A percentile compares a stretch with the other conserved stretches of the same genome.
phyloP scores from a whole-genome alignment of 2,113 vertebrate species.

The Suncus etruscus region DNA sequence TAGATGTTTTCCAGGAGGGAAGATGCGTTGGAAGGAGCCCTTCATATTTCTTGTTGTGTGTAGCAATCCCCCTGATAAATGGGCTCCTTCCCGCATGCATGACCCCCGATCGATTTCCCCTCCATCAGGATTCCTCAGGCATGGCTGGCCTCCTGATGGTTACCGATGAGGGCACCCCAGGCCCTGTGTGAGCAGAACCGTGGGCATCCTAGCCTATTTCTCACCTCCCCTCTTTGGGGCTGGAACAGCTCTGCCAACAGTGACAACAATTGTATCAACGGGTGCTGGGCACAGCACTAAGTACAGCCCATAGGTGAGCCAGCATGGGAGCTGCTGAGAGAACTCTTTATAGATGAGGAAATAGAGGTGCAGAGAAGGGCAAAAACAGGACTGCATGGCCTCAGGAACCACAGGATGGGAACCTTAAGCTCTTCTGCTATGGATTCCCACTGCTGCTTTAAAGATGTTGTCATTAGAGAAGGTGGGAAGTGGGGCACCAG shows the following conservation, averaged over 20 bases:
- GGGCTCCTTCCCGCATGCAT: not conserved
- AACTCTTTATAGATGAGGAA: not conserved
- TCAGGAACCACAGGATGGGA: not conserved
- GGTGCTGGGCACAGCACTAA: not conserved
- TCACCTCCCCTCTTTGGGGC: not conserved
- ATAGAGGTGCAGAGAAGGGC: not conserved
- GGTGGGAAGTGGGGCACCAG: too few relatives aligned
- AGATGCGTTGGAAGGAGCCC: constrained; percentile 12
- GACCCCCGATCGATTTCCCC: constrained; percentile 45
- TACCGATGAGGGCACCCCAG: not conserved
- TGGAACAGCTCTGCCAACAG: not conserved
- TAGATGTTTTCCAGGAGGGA: constrained; percentile 55
- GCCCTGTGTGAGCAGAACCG: not conserved
- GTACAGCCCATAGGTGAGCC: not conserved
- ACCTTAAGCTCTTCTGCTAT: not conserved
- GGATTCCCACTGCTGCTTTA: not conserved
- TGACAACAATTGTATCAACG: not conserved
- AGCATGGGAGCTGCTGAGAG: not conserved
- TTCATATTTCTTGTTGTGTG: constrained; percentile 34
- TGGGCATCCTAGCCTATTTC: not conserved
- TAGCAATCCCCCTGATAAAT: constrained; percentile 54
- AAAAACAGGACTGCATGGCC: not conserved
- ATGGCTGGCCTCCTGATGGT: constrained; percentile 7
- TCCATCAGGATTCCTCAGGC: constrained; percentile 59
- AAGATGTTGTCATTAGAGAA: not conserved